Percentiles rank a stretch among this genome's conserved stretches.
These are phyloP conservation scores for Chaitophorus viminalis DNA, from an alignment of 2,888 invertebrate species.

Conservation along the genomic window DNA sequence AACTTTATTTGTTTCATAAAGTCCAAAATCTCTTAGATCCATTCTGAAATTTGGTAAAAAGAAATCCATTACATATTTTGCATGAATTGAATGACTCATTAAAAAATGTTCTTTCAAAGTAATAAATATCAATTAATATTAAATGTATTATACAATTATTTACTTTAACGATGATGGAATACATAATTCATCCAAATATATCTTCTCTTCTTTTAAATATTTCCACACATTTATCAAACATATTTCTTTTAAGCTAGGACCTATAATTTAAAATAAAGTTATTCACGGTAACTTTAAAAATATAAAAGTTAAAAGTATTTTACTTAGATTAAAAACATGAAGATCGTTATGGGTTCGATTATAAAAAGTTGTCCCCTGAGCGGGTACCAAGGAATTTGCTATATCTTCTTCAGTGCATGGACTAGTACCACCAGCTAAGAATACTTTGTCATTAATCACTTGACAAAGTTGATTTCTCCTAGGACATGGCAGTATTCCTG, in stretches of 20 bases:
- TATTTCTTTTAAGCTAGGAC: slow-evolving; percentile 63
- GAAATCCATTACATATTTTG: not conserved
- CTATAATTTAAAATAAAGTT: slow-evolving; percentile 22
- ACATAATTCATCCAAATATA: not conserved
- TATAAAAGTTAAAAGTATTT: slow-evolving; percentile 47
- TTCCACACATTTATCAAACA: slow-evolving; percentile 23
- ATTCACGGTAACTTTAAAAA: not conserved
- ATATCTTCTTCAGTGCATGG: too few relatives aligned
- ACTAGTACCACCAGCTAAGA: slow-evolving; percentile 91
- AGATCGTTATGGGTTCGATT: slow-evolving; percentile 86
- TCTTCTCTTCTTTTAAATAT: not conserved
- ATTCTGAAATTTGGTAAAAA: not conserved
- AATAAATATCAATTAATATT: not conserved
- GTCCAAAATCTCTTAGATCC: slow-evolving; percentile 13
- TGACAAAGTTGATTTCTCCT: slow-evolving; percentile 84
- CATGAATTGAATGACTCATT: not conserved
- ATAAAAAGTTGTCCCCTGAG: too few relatives aligned
- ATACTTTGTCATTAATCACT: slow-evolving; percentile 77
- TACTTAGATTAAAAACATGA: slow-evolving; percentile 80
- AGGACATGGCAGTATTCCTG: slow-evolving; percentile 74
- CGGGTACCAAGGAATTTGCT: too few relatives aligned
- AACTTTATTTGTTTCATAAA: slow-evolving; percentile 1
- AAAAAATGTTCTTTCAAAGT: not conserved
- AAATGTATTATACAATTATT: not conserved
- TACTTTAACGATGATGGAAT: slow-evolving; percentile 52